These are phyloP conservation scores for Nemotelus nigrinus DNA, from an alignment of 2,888 invertebrate species.

Conservation along the genomic window DNA sequence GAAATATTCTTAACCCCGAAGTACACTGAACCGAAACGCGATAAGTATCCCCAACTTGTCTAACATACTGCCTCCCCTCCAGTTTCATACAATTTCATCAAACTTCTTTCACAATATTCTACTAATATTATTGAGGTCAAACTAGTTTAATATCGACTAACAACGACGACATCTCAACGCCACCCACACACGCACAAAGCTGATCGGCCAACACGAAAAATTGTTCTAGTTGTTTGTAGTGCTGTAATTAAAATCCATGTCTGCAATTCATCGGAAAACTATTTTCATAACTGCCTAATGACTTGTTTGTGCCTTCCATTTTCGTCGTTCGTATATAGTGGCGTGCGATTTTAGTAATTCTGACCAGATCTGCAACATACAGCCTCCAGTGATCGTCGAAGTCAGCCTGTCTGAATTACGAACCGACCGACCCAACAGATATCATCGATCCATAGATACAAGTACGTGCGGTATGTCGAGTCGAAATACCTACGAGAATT, in stretches of 20 bases:
- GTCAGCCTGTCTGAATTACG: not conserved
- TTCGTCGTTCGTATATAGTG: not conserved
- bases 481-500: slow-evolving; percentile 14
- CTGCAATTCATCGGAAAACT: slow-evolving; percentile 34
- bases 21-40: no score
- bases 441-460: slow-evolving; percentile 2
- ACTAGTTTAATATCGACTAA: not conserved
- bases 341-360: slow-evolving; percentile 22
- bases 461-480: slow-evolving; percentile 5
- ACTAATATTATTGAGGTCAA: slow-evolving; percentile 8
- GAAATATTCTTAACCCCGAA: no score
- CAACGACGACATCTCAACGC: not conserved
- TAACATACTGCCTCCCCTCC: no score
- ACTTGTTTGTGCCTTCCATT: not conserved
- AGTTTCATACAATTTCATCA: not conserved
- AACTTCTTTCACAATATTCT: slow-evolving; percentile 20
- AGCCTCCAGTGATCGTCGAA: not conserved
- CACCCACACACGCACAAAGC: slow-evolving; percentile 12
- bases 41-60: no score
- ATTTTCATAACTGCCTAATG: slow-evolving; percentile 11
- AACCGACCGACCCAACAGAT: not conserved
- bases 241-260: slow-evolving; percentile 34
- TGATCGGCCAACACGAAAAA: not conserved
- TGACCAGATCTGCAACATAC: slow-evolving; percentile 14
- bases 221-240: slow-evolving; percentile 36